These are phyloP conservation scores for Lepidothrix coronata DNA, from an alignment of 2,113 vertebrate species.

Conservation along the genomic window DNA sequence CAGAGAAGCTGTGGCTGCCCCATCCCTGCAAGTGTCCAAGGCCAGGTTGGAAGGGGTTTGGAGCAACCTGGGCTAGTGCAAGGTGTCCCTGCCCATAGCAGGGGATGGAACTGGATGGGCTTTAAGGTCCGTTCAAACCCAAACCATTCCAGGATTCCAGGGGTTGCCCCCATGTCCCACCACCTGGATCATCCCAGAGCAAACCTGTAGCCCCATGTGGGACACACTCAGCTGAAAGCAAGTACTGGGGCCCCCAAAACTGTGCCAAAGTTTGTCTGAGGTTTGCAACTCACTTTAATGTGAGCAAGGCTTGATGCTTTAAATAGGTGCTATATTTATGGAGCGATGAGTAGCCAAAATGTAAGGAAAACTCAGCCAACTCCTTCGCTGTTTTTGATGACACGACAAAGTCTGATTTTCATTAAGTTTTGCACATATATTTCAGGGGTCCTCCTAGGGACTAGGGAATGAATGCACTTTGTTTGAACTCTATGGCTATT, in stretches of 20 bases:
- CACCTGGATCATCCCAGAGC: rapidly evolving
- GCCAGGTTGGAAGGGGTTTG: not conserved
- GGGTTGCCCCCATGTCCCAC: rapidly evolving
- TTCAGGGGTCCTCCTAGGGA: slow-evolving; percentile 61
- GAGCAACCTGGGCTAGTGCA: not conserved
- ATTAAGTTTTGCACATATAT: slow-evolving; percentile 62
- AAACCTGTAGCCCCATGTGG: rapidly evolving
- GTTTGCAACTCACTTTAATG: not conserved
- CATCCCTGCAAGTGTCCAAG: not conserved
- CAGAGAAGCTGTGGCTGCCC: not conserved
- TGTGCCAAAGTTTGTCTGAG: not conserved
- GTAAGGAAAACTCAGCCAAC: slow-evolving; percentile 1
- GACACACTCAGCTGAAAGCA: not conserved
- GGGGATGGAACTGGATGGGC: rapidly evolving
- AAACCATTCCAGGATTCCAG: not conserved
- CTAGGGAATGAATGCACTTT: slow-evolving; percentile 59
- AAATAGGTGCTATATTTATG: slow-evolving; percentile 63
- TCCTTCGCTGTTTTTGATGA: slow-evolving; percentile 53
- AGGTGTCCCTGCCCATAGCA: not conserved
- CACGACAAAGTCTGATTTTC: slow-evolving; percentile 64
- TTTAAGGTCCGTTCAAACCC: rapidly evolving
- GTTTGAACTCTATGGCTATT: slow-evolving; percentile 63
- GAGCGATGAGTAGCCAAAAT: slow-evolving; percentile 16
- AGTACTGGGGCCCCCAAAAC: not conserved
- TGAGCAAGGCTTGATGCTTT: slow-evolving; percentile 3